Percentiles rank a stretch among this genome's conserved stretches.
Conservation (phyloP, 2,888 invertebrate genomes). For the Nemurella pictetii region DNA sequence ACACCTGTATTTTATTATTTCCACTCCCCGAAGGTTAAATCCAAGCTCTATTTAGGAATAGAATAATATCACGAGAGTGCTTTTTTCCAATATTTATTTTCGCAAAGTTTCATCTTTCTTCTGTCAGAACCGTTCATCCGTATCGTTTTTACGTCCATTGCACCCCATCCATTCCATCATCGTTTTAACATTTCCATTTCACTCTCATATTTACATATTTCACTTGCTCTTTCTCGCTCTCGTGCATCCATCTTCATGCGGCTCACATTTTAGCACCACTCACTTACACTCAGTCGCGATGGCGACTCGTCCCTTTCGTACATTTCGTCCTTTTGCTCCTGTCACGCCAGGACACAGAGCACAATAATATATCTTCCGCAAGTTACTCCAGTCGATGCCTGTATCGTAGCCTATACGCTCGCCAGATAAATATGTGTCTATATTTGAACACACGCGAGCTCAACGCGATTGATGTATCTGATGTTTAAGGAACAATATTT, state of each 20-base stretch:
- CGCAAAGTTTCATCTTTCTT: constrained; percentile 28
- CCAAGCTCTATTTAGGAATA: constrained; percentile 1
- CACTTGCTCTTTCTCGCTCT: constrained; percentile 13
- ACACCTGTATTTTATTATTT: constrained; percentile 1
- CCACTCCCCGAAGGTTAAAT: not conserved
- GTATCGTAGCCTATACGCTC: not conserved
- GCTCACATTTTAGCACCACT: constrained; percentile 23
- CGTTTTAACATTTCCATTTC: constrained; percentile 31
- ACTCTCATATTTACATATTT: constrained; percentile 29
- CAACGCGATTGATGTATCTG: not conserved
- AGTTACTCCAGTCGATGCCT: not conserved
- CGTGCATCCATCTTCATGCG: constrained; percentile 19
- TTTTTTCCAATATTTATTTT: constrained; percentile 31
- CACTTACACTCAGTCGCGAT: constrained; percentile 4
- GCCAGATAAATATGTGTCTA: not conserved
- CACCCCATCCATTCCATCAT: constrained; percentile 23
- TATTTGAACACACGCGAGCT: not conserved
- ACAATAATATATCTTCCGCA: not conserved
- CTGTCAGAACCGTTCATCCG: constrained; percentile 28
- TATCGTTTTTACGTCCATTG: constrained; percentile 26
- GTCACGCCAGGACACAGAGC: not conserved
- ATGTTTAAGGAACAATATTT: not conserved
- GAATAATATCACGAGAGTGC: constrained; percentile 22
- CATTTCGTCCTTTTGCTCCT: not conserved
- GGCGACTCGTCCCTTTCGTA: not conserved